Conservation (phyloP, 2,797 vertebrate species). For the Ctenopoma kingsleyae region DNA sequence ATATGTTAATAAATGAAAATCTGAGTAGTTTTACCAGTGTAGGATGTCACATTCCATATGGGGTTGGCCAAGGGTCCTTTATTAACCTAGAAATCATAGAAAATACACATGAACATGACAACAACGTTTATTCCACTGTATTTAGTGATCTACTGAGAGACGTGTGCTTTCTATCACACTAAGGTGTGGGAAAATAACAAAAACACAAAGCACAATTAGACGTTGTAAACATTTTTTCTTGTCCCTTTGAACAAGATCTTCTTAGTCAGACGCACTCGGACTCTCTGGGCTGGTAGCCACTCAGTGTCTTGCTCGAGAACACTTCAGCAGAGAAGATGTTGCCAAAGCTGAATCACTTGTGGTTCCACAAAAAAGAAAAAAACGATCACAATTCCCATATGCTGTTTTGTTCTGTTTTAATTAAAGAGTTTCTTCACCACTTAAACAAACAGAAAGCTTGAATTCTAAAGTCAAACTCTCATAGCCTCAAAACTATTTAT, state of each 20-base stretch:
- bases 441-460: slow-evolving; percentile 26
- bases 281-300: neutral
- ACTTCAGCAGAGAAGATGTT: neutral
- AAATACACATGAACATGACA: neutral
- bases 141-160: neutral
- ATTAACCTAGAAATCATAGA: slow-evolving; percentile 85
- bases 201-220: neutral
- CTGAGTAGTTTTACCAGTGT: slow-evolving; percentile 88
- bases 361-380: slow-evolving; percentile 9
- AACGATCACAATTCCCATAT: slow-evolving; percentile 26
- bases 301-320: neutral
- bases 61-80: slow-evolving; percentile 96
- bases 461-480: neutral
- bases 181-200: neutral
- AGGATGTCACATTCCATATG: slow-evolving; percentile 96
- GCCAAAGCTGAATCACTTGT: slow-evolving; percentile 20
- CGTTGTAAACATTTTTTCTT: neutral
- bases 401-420: slow-evolving; percentile 25
- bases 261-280: neutral
- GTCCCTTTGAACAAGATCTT: too few species aligned
- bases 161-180: neutral
- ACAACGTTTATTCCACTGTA: neutral
- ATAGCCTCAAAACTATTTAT: neutral
- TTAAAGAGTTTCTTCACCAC: slow-evolving; percentile 11
- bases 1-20: slow-evolving; percentile 61